Conservation (phyloP, 92 coral and sea anemone genomes). For the Bergia puertoricense region DNA sequence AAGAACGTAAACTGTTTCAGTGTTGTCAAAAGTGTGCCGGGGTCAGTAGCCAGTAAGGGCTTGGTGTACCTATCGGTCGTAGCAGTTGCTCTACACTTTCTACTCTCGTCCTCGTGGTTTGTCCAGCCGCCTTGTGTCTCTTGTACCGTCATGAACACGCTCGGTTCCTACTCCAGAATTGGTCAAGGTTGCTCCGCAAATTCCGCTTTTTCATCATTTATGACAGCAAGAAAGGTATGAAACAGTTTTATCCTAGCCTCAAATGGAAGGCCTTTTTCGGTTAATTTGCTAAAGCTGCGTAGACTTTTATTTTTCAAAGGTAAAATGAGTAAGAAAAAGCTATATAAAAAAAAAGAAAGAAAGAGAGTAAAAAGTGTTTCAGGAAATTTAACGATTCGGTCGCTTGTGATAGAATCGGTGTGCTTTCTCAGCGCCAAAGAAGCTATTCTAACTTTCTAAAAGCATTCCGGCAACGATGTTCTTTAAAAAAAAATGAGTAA, state of each 20-base stretch:
- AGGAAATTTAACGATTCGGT: too few species aligned
- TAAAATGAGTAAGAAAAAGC: not conserved
- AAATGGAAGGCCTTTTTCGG: not conserved
- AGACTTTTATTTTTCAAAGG: slow-evolving; percentile 10
- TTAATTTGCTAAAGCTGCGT: not conserved
- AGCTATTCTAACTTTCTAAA: too few species aligned
- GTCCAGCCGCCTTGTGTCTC: slow-evolving; percentile 75
- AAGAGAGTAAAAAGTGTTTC: too few species aligned
- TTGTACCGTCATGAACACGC: slow-evolving; percentile 69
- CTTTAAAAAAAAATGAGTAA: too few species aligned
- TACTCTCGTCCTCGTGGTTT: slow-evolving; percentile 29
- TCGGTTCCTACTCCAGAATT: slow-evolving; percentile 42
- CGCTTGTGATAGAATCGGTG: too few species aligned
- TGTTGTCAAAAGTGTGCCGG: not conserved
- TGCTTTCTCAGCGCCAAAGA: too few species aligned
- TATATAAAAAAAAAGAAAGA: not conserved
- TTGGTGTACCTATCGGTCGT: slow-evolving; percentile 5
- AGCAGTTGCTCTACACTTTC: not conserved
- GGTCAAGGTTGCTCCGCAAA: slow-evolving; percentile 53
- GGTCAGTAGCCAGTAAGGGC: not conserved
- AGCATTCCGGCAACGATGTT: not conserved
- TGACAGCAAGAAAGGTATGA: slow-evolving; percentile 61
- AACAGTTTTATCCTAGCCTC: not conserved
- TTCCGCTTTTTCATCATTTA: slow-evolving; percentile 48
- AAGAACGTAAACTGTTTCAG: not conserved